Evolutionary conservation across 2,888 invertebrate genomes (phyloP).

Genomic region (Tineola bisselliella): DNA sequence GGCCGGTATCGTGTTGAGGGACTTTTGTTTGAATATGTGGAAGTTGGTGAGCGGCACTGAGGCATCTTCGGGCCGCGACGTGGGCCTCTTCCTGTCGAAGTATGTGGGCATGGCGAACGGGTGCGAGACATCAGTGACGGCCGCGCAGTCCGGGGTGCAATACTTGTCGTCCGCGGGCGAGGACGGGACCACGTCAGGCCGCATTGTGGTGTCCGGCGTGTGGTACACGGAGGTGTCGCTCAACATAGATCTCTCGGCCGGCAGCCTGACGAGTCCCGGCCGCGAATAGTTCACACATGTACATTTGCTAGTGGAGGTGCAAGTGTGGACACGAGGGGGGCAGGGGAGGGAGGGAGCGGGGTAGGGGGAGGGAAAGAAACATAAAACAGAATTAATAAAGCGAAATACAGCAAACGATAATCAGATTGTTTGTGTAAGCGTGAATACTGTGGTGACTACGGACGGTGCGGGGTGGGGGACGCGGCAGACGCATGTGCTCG

Average conservation of each 20-base stretch:
- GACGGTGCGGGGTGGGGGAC: no score
- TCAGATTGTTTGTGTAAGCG: not conserved
- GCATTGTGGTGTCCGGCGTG: constrained; percentile 16
- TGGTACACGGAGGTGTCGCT: constrained; percentile 21
- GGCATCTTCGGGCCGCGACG: not conserved
- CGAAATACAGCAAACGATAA: constrained; percentile 18
- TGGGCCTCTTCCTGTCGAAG: constrained; percentile 46
- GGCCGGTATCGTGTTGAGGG: constrained; percentile 56
- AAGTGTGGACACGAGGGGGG: constrained; percentile 30
- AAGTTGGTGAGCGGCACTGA: constrained; percentile 51
- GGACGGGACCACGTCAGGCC: constrained; percentile 24
- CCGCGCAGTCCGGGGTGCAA: constrained; percentile 31
- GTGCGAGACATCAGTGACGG: constrained; percentile 25
- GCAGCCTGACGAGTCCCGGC: not conserved
- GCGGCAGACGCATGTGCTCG: no score
- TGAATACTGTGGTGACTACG: not conserved
- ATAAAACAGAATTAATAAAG: constrained; percentile 27
- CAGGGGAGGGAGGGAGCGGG: constrained; percentile 41
- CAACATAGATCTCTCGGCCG: not conserved
- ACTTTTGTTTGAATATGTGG: constrained; percentile 59
- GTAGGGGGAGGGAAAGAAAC: constrained; percentile 24
- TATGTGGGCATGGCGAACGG: constrained; percentile 57
- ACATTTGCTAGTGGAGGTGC: constrained; percentile 46
- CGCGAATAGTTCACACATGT: constrained; percentile 15
- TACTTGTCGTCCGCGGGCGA: constrained; percentile 31